Evolutionary conservation across 2,113 vertebrate species (phyloP), one percentile per base, ranked within the genome.

Genomic region (Meriones unguiculatus): DNA sequence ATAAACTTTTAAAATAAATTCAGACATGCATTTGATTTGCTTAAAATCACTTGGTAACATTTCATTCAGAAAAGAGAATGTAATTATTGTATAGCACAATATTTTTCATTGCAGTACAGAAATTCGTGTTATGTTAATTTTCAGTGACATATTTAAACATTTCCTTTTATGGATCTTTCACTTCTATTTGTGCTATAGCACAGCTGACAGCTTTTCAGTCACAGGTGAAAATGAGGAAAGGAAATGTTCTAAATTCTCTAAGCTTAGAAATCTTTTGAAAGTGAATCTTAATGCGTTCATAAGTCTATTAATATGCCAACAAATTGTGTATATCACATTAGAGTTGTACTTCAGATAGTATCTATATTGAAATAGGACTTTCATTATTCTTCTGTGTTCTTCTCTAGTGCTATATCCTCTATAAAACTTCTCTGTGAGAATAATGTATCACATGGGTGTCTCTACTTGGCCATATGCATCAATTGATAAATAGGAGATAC

Each of bases 151-250:
- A 67, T 91, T 94, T 92, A 88, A 96, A 87, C 92, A 93, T 93
- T 95, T 93, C 38, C 72, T 96, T 95, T 94, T 87, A 94, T 96
- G 82, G 46, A 75, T 84, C 5, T 94, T 96, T 96, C 52, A 77
- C 14, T 96, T 93, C 64, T 75, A n/a, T 96, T 89, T 92, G 72
- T 90, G 73, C 86, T 97, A 11, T 92, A 65, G 13, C 30, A 62
- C 76, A 81, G 52, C 52, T 95, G 59, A 89, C 50, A 94, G 70
- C 84, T 86, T 59, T 94, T 97, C 67, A 97, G 85, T 96, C 69
- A 92, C 59, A 96, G 69, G 54, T 93, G 87, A 80, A 93, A 84
- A 65, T 90, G 32, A 91, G 28, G 35, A 89, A 87, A 91, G n/a
- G 30, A 88, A 94, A 50, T 95, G 67, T 52, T 86, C 84, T 93